Evolutionary conservation across 2,113 vertebrate species (phyloP).

Genomic region (Casuarius casuarius): DNA sequence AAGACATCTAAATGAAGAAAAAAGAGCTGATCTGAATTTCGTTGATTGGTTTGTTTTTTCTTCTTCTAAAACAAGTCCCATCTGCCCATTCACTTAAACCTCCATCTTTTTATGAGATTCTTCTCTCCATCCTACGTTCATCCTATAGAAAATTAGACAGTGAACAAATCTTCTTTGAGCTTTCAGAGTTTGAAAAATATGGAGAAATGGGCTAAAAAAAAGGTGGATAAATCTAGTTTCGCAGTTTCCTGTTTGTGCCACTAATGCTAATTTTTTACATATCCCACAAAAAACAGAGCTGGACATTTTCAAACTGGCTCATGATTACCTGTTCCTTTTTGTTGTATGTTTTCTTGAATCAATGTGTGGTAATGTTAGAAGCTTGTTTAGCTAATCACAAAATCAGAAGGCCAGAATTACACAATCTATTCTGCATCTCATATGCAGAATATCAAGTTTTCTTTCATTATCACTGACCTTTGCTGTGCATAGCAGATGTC

Average conservation of each 20-base stretch:
- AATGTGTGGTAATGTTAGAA: not conserved
- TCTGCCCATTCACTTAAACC: not conserved
- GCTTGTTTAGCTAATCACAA: not conserved
- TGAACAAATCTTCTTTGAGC: not conserved
- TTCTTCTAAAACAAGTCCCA: not conserved
- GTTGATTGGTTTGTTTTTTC: not conserved
- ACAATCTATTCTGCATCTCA: not conserved
- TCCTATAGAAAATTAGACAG: not conserved
- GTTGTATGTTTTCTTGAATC: not conserved
- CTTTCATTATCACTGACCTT: not conserved
- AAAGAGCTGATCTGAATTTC: not conserved
- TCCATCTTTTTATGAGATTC: not conserved
- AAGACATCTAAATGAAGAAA: not conserved
- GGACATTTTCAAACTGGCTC: not conserved
- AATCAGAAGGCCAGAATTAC: not conserved
- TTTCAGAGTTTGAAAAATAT: not conserved
- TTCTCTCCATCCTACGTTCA: not conserved
- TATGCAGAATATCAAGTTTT: not conserved
- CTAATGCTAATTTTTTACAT: not conserved
- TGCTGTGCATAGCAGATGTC: not conserved
- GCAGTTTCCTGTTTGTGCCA: not conserved
- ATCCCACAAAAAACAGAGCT: not conserved
- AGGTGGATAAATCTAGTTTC: not conserved
- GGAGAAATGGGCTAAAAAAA: not conserved
- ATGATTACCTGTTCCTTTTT: not conserved